Conservation (phyloP, 2,888 invertebrate species). For the Altica lythri region DNA sequence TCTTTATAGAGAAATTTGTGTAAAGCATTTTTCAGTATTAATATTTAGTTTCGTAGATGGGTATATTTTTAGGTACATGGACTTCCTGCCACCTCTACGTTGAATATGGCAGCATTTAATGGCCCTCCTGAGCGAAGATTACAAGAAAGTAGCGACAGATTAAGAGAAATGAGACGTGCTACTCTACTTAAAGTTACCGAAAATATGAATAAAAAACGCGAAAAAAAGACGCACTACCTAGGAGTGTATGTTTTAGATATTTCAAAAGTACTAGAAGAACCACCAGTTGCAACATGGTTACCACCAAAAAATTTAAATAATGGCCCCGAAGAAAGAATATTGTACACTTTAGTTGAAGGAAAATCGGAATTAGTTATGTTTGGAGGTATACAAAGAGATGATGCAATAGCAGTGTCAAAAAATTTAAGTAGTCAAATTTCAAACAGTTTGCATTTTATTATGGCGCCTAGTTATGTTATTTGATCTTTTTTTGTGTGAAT, state of each 20-base stretch:
- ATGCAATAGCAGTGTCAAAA: constrained; percentile 59
- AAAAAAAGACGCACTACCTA: constrained; percentile 56
- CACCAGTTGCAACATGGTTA: constrained; percentile 72
- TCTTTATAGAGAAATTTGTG: constrained; percentile 1
- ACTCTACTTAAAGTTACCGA: constrained; percentile 42
- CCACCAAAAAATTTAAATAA: constrained; percentile 64
- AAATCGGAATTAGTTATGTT: constrained; percentile 93
- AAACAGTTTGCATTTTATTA: constrained; percentile 77
- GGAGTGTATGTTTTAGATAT: constrained; percentile 88
- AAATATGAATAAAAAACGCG: constrained; percentile 44
- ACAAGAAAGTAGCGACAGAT: constrained; percentile 68
- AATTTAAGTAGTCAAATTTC: constrained; percentile 71
- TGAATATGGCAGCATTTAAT: constrained; percentile 65
- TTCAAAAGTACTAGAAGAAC: constrained; percentile 68
- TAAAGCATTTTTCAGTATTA: no score
- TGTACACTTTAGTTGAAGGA: constrained; percentile 87
- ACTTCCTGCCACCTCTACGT: constrained; percentile 43
- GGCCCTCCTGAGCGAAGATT: constrained; percentile 64
- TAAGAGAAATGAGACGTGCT: constrained; percentile 57
- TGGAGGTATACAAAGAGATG: constrained; percentile 90
- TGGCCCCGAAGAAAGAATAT: constrained; percentile 83
- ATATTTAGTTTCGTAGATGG: no score
- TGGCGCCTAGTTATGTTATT: constrained; percentile 72
- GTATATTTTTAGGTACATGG: constrained; percentile 39
- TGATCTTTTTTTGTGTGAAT: no score